Evolutionary conservation across 2,888 invertebrate genomes (phyloP).

Genomic region (Conops quadrifasciatus): DNA sequence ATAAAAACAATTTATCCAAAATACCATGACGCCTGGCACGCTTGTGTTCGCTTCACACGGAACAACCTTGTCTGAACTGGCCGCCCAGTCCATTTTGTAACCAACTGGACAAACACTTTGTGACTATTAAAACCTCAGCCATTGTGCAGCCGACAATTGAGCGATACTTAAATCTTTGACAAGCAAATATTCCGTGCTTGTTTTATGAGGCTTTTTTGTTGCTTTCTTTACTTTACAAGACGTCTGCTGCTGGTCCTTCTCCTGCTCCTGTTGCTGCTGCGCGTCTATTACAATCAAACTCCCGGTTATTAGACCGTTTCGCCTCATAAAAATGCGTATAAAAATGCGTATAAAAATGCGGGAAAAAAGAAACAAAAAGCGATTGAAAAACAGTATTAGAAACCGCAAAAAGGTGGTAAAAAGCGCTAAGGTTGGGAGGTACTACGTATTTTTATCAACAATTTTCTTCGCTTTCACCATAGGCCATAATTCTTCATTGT

Average conservation of each 20-base stretch:
- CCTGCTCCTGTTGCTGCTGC: neutral
- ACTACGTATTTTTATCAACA: neutral
- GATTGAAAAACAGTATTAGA: constrained; percentile 46
- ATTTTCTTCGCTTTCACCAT: neutral
- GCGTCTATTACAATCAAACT: constrained; percentile 34
- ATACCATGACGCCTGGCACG: too few relatives aligned
- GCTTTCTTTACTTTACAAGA: neutral
- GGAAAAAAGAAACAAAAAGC: constrained; percentile 43
- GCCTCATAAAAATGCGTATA: constrained; percentile 29
- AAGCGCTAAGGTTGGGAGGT: neutral
- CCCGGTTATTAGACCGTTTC: constrained; percentile 21
- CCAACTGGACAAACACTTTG: neutral
- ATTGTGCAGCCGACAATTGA: too few relatives aligned
- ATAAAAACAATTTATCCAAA: too few relatives aligned
- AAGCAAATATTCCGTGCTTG: neutral
- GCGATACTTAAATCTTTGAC: too few relatives aligned
- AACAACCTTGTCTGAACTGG: too few relatives aligned
- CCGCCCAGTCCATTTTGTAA: too few relatives aligned
- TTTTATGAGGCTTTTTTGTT: neutral
- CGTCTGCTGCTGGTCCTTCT: neutral
- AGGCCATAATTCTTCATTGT: constrained; percentile 10
- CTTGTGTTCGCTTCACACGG: too few relatives aligned
- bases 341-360: constrained; percentile 12
- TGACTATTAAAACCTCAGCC: too few relatives aligned
- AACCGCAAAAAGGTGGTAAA: constrained; percentile 33